Percentiles rank a stretch among this genome's conserved stretches.
Evolutionary conservation across 2,113 vertebrate species (phyloP).

Genomic region (Zingel zingel): DNA sequence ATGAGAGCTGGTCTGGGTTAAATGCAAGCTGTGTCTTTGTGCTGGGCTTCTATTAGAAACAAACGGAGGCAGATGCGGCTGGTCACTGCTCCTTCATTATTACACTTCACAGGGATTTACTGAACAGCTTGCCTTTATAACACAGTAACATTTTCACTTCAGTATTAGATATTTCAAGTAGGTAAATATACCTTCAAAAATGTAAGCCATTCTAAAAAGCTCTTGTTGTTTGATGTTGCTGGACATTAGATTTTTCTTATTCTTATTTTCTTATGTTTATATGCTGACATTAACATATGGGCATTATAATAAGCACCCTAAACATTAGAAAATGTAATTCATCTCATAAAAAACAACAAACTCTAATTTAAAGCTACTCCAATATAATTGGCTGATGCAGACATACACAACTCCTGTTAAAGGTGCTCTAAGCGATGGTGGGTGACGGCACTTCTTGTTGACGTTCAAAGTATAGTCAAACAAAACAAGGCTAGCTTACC

Average conservation of each 20-base stretch:
- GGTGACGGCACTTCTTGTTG: too few relatives aligned
- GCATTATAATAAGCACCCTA: too few relatives aligned
- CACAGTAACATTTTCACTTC: neutral
- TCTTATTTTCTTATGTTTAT: neutral
- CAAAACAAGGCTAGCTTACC: too few relatives aligned
- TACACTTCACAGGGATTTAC: neutral
- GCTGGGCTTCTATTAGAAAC: neutral
- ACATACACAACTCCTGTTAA: too few relatives aligned
- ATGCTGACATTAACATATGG: too few relatives aligned
- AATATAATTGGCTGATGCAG: too few relatives aligned
- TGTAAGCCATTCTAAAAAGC: neutral
- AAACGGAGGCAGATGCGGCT: constrained; percentile 5
- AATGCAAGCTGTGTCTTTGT: constrained; percentile 23
- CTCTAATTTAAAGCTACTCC: too few relatives aligned
- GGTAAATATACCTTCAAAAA: neutral
- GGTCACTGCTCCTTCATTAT: constrained; percentile 8
- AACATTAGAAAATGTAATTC: too few relatives aligned
- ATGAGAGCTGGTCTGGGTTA: constrained; percentile 25
- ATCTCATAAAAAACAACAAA: too few relatives aligned
- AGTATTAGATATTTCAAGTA: neutral
- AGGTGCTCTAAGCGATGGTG: too few relatives aligned
- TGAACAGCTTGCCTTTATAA: neutral
- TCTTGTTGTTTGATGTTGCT: neutral
- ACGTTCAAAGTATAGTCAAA: too few relatives aligned
- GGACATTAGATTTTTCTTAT: neutral